Conservation (phyloP, 2,797 vertebrate species). For the Lepilemur ruficaudatus region DNA sequence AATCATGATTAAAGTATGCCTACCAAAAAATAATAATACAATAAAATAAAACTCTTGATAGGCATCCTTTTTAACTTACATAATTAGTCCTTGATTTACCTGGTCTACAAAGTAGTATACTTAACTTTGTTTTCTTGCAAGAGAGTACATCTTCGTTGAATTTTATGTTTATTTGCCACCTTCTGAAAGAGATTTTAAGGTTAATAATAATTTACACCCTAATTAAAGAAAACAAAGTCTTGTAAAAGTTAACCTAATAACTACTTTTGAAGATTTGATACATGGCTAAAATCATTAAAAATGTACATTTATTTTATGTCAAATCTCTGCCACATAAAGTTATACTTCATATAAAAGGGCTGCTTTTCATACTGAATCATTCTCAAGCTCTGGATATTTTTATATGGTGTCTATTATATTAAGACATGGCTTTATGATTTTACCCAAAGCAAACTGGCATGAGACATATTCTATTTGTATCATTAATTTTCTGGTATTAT, state of each 20-base stretch:
- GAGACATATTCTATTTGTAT: background rate
- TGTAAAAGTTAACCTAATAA: background rate
- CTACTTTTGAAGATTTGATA: background rate
- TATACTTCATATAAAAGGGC: constrained; percentile 23
- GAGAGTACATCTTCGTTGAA: background rate
- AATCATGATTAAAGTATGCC: background rate
- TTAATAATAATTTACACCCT: constrained; percentile 15
- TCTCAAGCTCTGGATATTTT: background rate
- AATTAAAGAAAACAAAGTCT: background rate
- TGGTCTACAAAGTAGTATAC: background rate
- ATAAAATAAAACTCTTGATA: too few species aligned
- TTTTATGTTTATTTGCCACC: background rate
- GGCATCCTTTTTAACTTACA: background rate
- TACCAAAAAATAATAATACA: too few species aligned
- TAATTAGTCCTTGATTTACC: background rate
- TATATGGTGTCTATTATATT: background rate
- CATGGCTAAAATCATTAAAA: background rate
- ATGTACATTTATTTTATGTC: background rate
- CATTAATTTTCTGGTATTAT: background rate
- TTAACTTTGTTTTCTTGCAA: constrained; percentile 12
- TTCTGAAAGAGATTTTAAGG: background rate
- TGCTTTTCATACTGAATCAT: background rate
- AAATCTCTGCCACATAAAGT: background rate
- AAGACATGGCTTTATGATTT: constrained; percentile 9
- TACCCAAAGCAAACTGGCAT: background rate